Conservation (phyloP, 2,888 invertebrate genomes). For the Eupithecia inturbata region DNA sequence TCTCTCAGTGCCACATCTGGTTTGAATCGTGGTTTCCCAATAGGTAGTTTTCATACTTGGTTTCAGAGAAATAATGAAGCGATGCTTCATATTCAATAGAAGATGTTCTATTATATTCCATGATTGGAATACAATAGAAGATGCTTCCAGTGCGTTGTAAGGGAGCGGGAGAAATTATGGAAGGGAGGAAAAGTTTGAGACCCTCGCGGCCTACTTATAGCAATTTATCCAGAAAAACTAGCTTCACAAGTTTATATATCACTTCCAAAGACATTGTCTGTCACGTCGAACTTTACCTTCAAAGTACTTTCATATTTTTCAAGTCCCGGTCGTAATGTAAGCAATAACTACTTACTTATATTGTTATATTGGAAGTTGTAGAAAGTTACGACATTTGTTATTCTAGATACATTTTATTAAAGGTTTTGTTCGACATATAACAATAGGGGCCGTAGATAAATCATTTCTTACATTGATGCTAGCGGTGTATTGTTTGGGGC, state of each 20-base stretch:
- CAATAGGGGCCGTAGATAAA: slow-evolving; percentile 38
- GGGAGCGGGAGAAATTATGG: neutral
- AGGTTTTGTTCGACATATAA: slow-evolving; percentile 32
- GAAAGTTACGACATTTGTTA: slow-evolving; percentile 24
- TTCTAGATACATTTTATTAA: slow-evolving; percentile 14
- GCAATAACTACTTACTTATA: neutral
- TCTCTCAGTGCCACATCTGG: slow-evolving; percentile 54
- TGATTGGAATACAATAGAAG: slow-evolving; percentile 4
- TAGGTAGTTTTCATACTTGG: slow-evolving; percentile 18
- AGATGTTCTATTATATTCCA: slow-evolving; percentile 12
- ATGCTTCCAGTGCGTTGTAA: neutral
- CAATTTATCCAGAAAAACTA: neutral
- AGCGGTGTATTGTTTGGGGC: slow-evolving; percentile 28
- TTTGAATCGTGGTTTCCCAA: slow-evolving; percentile 34
- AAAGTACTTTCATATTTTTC: neutral
- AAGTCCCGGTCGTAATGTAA: neutral
- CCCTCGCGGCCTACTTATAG: neutral
- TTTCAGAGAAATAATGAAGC: slow-evolving; percentile 20
- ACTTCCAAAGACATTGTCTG: neutral
- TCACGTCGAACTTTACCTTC: neutral
- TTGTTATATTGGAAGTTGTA: slow-evolving; percentile 16
- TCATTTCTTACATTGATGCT: slow-evolving; percentile 42
- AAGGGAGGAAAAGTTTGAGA: neutral
- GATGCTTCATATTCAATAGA: too few relatives aligned
- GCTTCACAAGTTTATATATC: neutral